These are phyloP conservation scores for Dendrophyllia cribrosa DNA, from an alignment of 64 coral and sea anemone species.

Conservation along the genomic window DNA sequence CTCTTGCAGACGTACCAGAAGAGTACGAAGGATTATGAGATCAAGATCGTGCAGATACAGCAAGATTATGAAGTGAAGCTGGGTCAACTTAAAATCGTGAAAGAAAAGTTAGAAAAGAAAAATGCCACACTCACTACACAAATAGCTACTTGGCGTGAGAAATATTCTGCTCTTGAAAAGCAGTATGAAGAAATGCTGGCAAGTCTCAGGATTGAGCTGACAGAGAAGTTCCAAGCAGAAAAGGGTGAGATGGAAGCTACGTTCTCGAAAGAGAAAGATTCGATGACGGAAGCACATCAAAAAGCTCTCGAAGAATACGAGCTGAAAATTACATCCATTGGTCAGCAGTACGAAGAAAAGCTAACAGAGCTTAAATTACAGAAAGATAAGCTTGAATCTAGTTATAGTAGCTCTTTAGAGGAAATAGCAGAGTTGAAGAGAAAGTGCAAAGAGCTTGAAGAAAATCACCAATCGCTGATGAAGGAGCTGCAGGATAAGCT, in stretches of 20 bases:
- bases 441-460: constrained; percentile 14
- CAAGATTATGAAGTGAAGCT: constrained; percentile 69
- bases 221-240: constrained; percentile 31
- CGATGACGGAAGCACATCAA: constrained; percentile 3
- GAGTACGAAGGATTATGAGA: constrained; percentile 59
- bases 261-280: constrained; percentile 34
- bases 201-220: constrained; percentile 29
- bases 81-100: constrained; percentile 40
- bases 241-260: constrained; percentile 54
- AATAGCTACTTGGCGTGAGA: constrained; percentile 5
- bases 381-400: constrained; percentile 32
- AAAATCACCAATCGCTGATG: constrained; percentile 6
- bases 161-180: constrained; percentile 21
- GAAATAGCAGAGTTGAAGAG: constrained; percentile 25
- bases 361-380: constrained; percentile 28
- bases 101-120: constrained; percentile 56
- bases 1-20: constrained; percentile 49
- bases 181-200: constrained; percentile 41
- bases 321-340: neutral
- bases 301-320: constrained; percentile 44
- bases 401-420: constrained; percentile 21
- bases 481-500: constrained; percentile 40
- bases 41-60: constrained; percentile 50
- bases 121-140: constrained; percentile 4
- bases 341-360: constrained; percentile 55